Base-by-base conservation (phyloP, 2,888 invertebrate genomes). In the Hermaeophaga mercurialis region DNA sequence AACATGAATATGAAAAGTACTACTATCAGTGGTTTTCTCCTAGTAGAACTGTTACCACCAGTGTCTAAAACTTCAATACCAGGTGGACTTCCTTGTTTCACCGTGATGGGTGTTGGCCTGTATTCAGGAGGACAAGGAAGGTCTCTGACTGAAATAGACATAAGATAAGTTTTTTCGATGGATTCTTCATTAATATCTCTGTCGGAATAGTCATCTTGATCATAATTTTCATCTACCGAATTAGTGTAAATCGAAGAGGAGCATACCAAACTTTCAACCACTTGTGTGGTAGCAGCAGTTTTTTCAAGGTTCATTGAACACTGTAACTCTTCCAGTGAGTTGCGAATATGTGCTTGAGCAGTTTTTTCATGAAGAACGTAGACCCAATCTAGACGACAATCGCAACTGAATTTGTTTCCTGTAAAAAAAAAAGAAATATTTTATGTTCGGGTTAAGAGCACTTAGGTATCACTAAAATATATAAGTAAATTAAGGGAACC, bases 371-470 rank as follows among this genome's bases (percentile, higher is more conserved):
- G 82, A 58, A 92, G 79, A 39, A 81, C 81, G 78, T 88, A 87
- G 79, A 91, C 85, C 92, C 92, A 92, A 66, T 86, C 84, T 66
- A 92, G 80, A 64, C 89, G 86, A 76, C 91, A 91, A 81, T 91
- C 90, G 79, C 92, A 93, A 67, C 86, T 83, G 78, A 92, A 87
- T 75, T 85, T 86, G 80, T 92, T 93, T 70, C 88, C 92, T 93
- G 87, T 46, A 81, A 82, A 73, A 78, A 80, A 69, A 69, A 48
- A 17, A 28, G 11, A 24, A 28, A 28, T 28, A 9, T 9, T n/a
- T n/a, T n/a, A n/a, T n/a, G n/a, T n/a, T n/a, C n/a, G n/a, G n/a
- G n/a, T n/a, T n/a, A n/a, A n/a, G n/a, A n/a, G n/a, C n/a, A n/a
- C n/a, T n/a, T n/a, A n/a, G n/a, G n/a, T n/a, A n/a, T n/a, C n/a